Base-by-base conservation (phyloP, 2,797 vertebrate genomes). In the Dermochelys coriacea region DNA sequence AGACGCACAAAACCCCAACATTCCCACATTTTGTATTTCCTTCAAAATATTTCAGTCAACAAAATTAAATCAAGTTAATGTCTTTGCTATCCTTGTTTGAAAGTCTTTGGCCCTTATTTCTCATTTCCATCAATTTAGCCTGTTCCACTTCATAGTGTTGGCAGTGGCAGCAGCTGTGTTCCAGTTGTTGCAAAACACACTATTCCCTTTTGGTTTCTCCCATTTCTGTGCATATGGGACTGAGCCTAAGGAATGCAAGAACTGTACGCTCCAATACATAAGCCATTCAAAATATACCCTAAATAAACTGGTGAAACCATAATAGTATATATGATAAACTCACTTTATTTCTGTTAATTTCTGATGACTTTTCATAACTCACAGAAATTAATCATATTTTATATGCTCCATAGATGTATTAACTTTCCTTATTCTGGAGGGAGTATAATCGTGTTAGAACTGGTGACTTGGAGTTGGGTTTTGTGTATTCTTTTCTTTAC, bases 91-190 rank as follows among this genome's bases (percentile, higher is more conserved):
- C 77, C 80, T 91, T 3, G 84, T 55, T 51, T 68, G 7, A 84
- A 49, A 80, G 80, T 25, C 91, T 88, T 79, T 57, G 87, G 75
- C 88, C 90, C 61, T 77, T 68, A 14, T 88, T 88, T 34, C 37
- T 86, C 25, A 1, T 82, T 86, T 94, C 94, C 86, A 94, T 68
- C 34, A 37, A 8, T 34, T 37, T 19, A 68, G 16, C 34, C n/a
- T 68, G 61, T 68, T 68, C 8, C 34, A 37, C 61, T 68, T 37
- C 8, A n/a, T 37, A 21, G 12, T 90, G 95, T 93, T 90, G 34
- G 85, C 37, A 75, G 52, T 91, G 83, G 83, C 86, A 91, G 83
- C 59, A 94, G 90, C 54, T 82, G 49, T 75, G 41, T 88, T 93
- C 5, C 86, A 5, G 88, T 92, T 88, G 10, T 82, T 95, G 75